Base-by-base conservation (phyloP, 30 jellyfish, hydroid and myxozoan genomes). In the Nemopilema nomurai region DNA sequence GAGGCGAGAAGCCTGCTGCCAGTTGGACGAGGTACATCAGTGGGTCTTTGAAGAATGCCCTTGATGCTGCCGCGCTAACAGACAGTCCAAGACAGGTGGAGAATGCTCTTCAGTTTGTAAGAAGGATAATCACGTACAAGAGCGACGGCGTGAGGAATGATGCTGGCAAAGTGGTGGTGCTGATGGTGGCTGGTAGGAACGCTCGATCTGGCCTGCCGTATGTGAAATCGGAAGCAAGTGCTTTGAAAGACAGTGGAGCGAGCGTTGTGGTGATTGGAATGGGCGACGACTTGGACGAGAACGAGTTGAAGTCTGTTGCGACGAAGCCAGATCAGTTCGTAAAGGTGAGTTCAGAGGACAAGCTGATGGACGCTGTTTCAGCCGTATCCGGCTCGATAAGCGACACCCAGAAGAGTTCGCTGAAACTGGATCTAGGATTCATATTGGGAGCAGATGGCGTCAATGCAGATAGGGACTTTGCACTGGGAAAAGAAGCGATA, bases 61-160 rank as follows among this genome's bases (percentile, higher is more conserved):
- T 63, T 1, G 26, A 63, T 24, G 26, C 72, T n/a, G 29, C 29
- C 18, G 72, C 28, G 29, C n/a, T 63, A 49, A 77, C 67, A 49
- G 86, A 87, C 29, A 90, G 96, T 22, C 77, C 31, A 8, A 65
- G 96, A 64, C 83, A 92, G 49, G 79, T 79, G 30, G 96, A 77
- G 41, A 25, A 30, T 3, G 96, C 78, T 1, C 93, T 87, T 21
- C 67, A 24, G 28, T 31, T 19, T 4, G 87, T 77, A 26, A 77
- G 29, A 22, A 53, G 68, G 31, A 72, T 49, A 19, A 53, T 87
- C 19, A 62, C 33, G 25, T 23, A 66, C 49, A 50, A 67, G 50
- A 29, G 29, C 51, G 16, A 29, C 51, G 33, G 51, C 24, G 49
- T 49, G 27, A 53, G 53, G 28, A 31, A 82, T 19, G 24, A 33